Evolutionary conservation across 2,113 vertebrate species (phyloP), one percentile per base, ranked within the genome.

Genomic region (Hymenochirus boettgeri): DNA sequence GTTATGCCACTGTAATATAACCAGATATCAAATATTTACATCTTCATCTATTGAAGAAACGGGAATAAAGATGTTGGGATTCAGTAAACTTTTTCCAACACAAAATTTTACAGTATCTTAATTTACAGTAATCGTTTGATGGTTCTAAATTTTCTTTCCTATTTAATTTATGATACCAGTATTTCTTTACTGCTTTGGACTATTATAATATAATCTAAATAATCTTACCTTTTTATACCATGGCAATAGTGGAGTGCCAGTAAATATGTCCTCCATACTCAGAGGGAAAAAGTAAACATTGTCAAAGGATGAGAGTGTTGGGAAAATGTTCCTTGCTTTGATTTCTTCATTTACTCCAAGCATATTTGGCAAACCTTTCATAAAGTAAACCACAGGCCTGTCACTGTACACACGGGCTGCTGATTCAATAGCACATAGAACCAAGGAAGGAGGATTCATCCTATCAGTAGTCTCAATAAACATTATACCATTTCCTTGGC

Each of bases 381-480:
- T 75, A 25, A 90, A 82, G 57, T 86, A 84, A 23, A 72, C 70
- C 63, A 89, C 5, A 0, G 81, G 77, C 5, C 75, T 65, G n/a
- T 80, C 72, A 0, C 69, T 75, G 19, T 90, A 89, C 7, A 75
- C 76, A 53, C 75, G 79, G 61, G 86, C 80, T 0, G 87, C 86
- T 1, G 88, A 90, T 45, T 89, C 88, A 60, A 89, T 77, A 0
- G 87, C 83, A 29, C 88, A 90, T 3, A 83, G 80, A 47, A 86
- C 82, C 61, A 90, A 65, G 0, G 81, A 73, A 2, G 79, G 42
- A 0, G 81, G 86, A 0, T 83, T n/a, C n/a, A n/a, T n/a, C n/a
- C n/a, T n/a, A n/a, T n/a, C n/a, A n/a, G n/a, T n/a, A n/a, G n/a
- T 88, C 75, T 90, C 86, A 57, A 90, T 70, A 51, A 89, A 89